These are phyloP conservation scores for Drepana arcuata DNA, from an alignment of 1,140 invertebrate species.

Conservation along the genomic window DNA sequence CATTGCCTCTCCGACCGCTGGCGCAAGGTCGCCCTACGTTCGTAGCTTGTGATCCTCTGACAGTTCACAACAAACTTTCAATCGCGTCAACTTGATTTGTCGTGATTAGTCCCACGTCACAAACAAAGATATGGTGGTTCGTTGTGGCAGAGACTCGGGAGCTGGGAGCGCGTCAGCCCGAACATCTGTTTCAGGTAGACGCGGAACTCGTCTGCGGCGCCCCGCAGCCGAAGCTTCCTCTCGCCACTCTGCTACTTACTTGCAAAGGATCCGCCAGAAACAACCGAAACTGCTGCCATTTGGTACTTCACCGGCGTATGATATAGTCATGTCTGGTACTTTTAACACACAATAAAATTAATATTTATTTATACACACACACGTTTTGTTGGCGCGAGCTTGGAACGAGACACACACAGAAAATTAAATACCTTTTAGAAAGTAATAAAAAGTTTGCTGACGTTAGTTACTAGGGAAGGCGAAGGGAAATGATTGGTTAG, in stretches of 20 bases:
- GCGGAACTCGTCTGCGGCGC: no score
- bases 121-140: no score
- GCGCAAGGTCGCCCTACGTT: no score
- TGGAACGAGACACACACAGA: slow-evolving; percentile 61
- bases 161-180: no score
- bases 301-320: slow-evolving; percentile 89
- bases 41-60: no score
- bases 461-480: slow-evolving; percentile 39
- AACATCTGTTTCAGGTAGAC: no score
- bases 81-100: no score
- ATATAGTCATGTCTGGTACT: slow-evolving; percentile 81
- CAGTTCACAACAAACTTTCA: no score
- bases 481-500: slow-evolving; percentile 44
- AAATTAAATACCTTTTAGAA: slow-evolving; percentile 69
- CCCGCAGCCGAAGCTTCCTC: no score
- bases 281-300: slow-evolving; percentile 92
- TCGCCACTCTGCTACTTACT: slow-evolving; percentile 75
- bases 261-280: slow-evolving; percentile 89
- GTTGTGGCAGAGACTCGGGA: no score
- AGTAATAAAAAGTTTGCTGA: slow-evolving; percentile 55
- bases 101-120: no score
- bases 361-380: slow-evolving; percentile 65
- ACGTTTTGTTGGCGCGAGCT: slow-evolving; percentile 59
- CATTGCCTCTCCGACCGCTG: no score
- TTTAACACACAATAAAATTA: slow-evolving; percentile 51